Conservation (phyloP, 2,797 vertebrate genomes). For the Acestrorhynchus altus region DNA sequence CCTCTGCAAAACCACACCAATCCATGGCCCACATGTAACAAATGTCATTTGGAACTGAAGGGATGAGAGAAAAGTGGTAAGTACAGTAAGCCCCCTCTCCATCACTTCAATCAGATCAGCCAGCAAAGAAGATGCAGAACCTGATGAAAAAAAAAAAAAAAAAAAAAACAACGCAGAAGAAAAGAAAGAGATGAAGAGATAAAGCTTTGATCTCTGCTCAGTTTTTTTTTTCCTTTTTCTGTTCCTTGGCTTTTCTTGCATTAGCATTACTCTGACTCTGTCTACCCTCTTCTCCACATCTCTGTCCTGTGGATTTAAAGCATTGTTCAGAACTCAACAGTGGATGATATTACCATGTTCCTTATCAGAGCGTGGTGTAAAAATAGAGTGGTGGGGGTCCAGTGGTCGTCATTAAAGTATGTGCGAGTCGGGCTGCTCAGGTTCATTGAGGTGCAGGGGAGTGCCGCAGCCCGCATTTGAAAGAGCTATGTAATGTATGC, state of each 20-base stretch:
- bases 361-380: constrained; percentile 18
- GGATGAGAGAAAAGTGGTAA: constrained; percentile 39
- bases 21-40: constrained; percentile 40
- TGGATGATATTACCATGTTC: constrained; percentile 19
- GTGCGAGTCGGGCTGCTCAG: constrained; percentile 30
- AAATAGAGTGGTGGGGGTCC: constrained; percentile 8
- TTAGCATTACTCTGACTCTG: constrained; percentile 1
- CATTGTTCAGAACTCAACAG: background rate
- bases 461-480: constrained; percentile 23
- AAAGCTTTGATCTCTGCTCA: constrained; percentile 34
- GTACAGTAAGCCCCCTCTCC: constrained; percentile 35
- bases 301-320: constrained; percentile 18
- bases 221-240: background rate
- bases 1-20: constrained; percentile 34
- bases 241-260: constrained; percentile 10
- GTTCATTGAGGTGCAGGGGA: constrained; percentile 27
- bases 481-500: constrained; percentile 27
- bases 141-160: constrained; percentile 33
- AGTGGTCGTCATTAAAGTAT: constrained; percentile 25
- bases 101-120: constrained; percentile 53
- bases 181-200: constrained; percentile 29
- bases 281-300: background rate
- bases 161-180: constrained; percentile 18
- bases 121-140: constrained; percentile 31
- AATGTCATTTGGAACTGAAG: constrained; percentile 42